These are phyloP conservation scores for Beris chalybata DNA, from an alignment of 2,888 invertebrate species.

Conservation along the genomic window DNA sequence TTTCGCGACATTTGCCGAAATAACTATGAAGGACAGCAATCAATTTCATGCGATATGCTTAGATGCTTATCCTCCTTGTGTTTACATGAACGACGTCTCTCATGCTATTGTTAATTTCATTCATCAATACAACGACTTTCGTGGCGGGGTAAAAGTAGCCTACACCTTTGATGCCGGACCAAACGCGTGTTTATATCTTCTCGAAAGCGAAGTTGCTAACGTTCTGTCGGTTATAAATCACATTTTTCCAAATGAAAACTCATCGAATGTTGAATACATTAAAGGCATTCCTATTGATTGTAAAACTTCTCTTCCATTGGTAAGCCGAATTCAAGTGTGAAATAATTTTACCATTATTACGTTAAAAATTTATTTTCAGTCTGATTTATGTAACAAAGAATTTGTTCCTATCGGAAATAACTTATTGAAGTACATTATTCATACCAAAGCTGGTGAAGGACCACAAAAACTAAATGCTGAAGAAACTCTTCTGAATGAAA, in stretches of 20 bases:
- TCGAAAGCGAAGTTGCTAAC: conserved; percentile 72
- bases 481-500: conserved; percentile 59
- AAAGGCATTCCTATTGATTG: conserved; percentile 60
- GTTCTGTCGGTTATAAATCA: conserved; percentile 69
- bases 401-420: conserved; percentile 52
- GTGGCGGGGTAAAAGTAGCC: conserved; percentile 72
- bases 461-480: conserved; percentile 59
- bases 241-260: conserved; percentile 67
- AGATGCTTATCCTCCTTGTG: conserved; percentile 91
- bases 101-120: conserved; percentile 77
- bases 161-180: conserved; percentile 99
- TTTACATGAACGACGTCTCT: conserved; percentile 90
- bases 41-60: conserved; percentile 93
- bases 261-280: conserved; percentile 57
- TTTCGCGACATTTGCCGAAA: conserved; percentile 83
- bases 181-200: conserved; percentile 88
- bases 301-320: conserved; percentile 6
- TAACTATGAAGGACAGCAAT: conserved; percentile 97
- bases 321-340: conserved; percentile 21
- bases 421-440: conserved; percentile 77
- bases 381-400: conserved; percentile 21
- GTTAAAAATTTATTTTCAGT: conserved; percentile 36
- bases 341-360: neutral
- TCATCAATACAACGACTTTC: conserved; percentile 77
- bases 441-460: conserved; percentile 81